Evolutionary conservation across 92 coral and sea anemone genomes (phyloP), one percentile per base, ranked within the genome.

Genomic region (Phenganax marumi): DNA sequence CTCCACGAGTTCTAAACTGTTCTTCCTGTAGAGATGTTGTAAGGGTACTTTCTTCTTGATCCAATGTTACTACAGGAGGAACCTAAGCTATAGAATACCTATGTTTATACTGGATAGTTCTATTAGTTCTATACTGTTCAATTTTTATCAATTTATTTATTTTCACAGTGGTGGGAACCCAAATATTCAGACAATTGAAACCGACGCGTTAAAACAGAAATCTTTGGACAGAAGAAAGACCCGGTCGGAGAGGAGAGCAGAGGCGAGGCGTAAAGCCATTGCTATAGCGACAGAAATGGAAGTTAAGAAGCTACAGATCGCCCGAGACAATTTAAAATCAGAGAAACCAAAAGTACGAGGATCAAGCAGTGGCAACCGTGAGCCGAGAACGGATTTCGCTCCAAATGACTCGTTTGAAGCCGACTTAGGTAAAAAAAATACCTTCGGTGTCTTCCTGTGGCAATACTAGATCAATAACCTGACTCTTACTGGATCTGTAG

Each of bases 121-220:
- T 33, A 33, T 33, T 5, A 5, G 43, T 33, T 33, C 43, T 33
- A 33, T 12, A 10, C 47, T 24, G 51, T 21, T 6, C 69, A 39
- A 14, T 24, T n/a, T 39, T 18, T 14, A 0, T 51, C 12, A 24
- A n/a, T 71, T 50, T 33, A 0, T 17, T 54, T 75, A 24, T 78
- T 54, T 77, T 72, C 18, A 8, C 68, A 94, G 98, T 78, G 98
- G 98, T 50, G 98, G 97, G 19, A 95, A 95, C 62, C 97, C 98
- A 2, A 95, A 95, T 68, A 89, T 89, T 7, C 98, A 95, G 84
- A 92, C 96, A 3, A 70, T 77, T 12, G 92, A 85, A 3, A 95
- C 98, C 10, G 94, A 90, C 24, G 93, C 89, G 60, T 87, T 84
- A 49, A 86, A 85, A 80, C 78, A 73, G 10, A 92, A 88, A 76